Conservation (phyloP, 2,888 invertebrate genomes). For the Drosophila lutescens region DNA sequence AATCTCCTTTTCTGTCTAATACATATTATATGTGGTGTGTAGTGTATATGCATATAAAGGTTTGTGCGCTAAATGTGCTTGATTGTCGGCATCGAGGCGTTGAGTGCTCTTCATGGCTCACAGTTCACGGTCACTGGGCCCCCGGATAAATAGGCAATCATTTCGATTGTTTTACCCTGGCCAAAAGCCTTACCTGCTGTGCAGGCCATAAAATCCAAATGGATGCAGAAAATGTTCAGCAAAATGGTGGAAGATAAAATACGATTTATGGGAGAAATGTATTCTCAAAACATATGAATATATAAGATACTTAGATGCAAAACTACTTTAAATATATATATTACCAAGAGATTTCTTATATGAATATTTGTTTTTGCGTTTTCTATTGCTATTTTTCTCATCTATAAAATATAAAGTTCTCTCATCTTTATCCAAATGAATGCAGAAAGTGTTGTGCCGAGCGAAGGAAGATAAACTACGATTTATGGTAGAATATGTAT, state of each 20-base stretch:
- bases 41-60: background rate
- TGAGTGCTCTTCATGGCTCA: constrained; percentile 26
- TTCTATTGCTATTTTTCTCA: too few relatives aligned
- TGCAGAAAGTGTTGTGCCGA: background rate
- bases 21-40: background rate
- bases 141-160: constrained; percentile 60
- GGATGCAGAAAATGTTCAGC: background rate
- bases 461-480: background rate
- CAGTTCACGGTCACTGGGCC: constrained; percentile 31
- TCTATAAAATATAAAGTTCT: too few relatives aligned
- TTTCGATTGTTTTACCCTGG: constrained; percentile 25
- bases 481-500: background rate
- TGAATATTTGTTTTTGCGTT: too few relatives aligned
- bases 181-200: background rate
- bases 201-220: constrained; percentile 19
- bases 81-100: constrained; percentile 24
- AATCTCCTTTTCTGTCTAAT: constrained; percentile 13
- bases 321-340: background rate
- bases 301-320: background rate
- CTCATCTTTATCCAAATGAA: constrained; percentile 1
- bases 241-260: background rate
- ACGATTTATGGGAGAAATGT: background rate
- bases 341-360: too few relatives aligned
- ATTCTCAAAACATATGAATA: background rate
- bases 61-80: constrained; percentile 36